A percentile compares a stretch with the other conserved stretches of the same genome.
These are phyloP conservation scores for Agraylea sexmaculata DNA, from an alignment of 1,140 invertebrate genomes.

Conservation along the genomic window DNA sequence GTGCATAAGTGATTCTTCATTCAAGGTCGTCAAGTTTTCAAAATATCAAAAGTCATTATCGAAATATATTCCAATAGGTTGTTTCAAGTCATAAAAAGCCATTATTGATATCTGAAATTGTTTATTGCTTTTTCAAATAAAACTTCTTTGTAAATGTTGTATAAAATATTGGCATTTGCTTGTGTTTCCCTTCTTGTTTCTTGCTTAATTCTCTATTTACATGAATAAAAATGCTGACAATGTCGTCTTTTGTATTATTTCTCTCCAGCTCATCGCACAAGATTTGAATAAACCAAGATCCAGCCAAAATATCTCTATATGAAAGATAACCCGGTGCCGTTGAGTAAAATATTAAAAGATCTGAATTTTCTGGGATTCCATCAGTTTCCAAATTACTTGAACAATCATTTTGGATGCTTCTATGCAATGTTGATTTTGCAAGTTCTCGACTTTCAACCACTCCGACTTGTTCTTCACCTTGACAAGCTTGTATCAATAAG, in stretches of 20 bases:
- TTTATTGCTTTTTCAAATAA: too few species aligned
- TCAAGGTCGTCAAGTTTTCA: too few species aligned
- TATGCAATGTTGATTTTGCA: not conserved
- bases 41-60: too few species aligned
- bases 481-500: conserved; percentile 18
- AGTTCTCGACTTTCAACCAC: not conserved
- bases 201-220: not conserved
- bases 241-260: not conserved
- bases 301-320: conserved; percentile 2
- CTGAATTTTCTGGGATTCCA: not conserved
- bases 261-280: conserved; percentile 8
- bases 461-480: conserved; percentile 13
- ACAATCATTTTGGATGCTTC: not conserved
- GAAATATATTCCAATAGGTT: too few species aligned
- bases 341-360: conserved; percentile 11
- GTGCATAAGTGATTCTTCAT: too few species aligned
- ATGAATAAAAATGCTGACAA: conserved; percentile 3
- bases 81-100: too few species aligned
- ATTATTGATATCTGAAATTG: too few species aligned
- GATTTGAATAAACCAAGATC: conserved; percentile 15
- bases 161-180: not conserved
- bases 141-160: too few species aligned
- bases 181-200: not conserved
- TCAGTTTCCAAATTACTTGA: not conserved
- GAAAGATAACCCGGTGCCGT: conserved; percentile 8